These are phyloP conservation scores for Rhyacophila brunnea DNA, from an alignment of 1,140 invertebrate species.

Conservation along the genomic window DNA sequence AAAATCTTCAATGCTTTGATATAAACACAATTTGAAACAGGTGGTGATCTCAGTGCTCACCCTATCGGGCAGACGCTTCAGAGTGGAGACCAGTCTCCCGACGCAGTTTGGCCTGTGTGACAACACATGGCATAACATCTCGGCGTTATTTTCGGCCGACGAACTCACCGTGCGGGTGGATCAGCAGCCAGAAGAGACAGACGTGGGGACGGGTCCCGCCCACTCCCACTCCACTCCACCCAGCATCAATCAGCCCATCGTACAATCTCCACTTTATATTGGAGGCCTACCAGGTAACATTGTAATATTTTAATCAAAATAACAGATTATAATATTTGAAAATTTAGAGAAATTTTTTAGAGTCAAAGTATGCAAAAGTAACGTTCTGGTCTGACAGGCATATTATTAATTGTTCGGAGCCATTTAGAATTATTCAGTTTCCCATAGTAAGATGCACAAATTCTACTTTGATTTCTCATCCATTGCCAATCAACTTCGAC, in stretches of 20 bases:
- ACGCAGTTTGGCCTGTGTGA: slow-evolving; percentile 74
- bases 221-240: slow-evolving; percentile 42
- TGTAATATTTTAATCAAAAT: too few species aligned
- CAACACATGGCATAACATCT: slow-evolving; percentile 83
- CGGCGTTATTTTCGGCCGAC: slow-evolving; percentile 69
- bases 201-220: slow-evolving; percentile 37
- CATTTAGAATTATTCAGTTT: too few species aligned
- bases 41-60: slow-evolving; percentile 70
- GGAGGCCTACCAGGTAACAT: slow-evolving; percentile 78
- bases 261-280: slow-evolving; percentile 71
- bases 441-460: too few species aligned
- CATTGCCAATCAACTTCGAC: too few species aligned
- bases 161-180: slow-evolving; percentile 74
- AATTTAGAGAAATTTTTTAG: too few species aligned
- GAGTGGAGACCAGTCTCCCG: slow-evolving; percentile 59
- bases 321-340: too few species aligned
- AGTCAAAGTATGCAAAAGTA: too few species aligned
- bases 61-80: slow-evolving; percentile 61
- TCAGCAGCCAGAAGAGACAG: slow-evolving; percentile 56
- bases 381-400: too few species aligned
- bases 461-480: too few species aligned
- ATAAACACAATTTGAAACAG: slow-evolving; percentile 42
- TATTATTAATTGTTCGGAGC: too few species aligned
- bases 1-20: neutral
- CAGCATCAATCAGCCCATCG: slow-evolving; percentile 41